Base-by-base conservation (phyloP, 2,888 invertebrate species). In the Homarus gammarus region DNA sequence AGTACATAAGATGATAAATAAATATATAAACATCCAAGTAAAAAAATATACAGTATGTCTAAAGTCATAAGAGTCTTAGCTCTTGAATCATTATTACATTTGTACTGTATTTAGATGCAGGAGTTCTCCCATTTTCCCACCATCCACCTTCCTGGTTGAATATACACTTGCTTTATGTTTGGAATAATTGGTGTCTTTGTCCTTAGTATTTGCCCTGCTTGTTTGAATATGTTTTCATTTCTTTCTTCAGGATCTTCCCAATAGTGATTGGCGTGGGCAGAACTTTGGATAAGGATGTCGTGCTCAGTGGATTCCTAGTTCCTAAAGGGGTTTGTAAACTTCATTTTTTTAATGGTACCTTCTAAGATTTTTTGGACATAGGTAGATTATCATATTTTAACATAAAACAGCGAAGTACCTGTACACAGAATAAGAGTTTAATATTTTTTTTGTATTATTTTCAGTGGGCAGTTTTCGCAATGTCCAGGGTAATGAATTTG, bases 321-420 rank as follows among this genome's bases (percentile, higher is more conserved):
- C 91, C 90, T 8, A 87, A 89, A 75, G 85, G 87, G 78, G 91
- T 91, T 73, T 44, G 89, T 79, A 89, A 56, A 64, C 15, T n/a
- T 5, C n/a, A 38, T 8, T 64, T n/a, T 8, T 44, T 40, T 5
- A 38, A n/a, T 73, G 5, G 0, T 36, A n/a, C 1, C 22, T 18
- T 0, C 18, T n/a, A 38, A 2, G 73, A 0, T n/a, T 22, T 75
- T 1, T 15, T 75, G n/a, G 0, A 44, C 33, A 44, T 38, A 38
- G n/a, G 15, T 38, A 3, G 22, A 44, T 0, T 3, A 27, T 75
- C 0, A 49, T 31, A 44, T 27, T 73, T 10, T 36, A n/a, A 1
- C 36, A 15, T 0, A 18, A 38, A 5, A 3, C 27, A 18, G 72
- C 0, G 1, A 6, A 22, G 36, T 44, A 3, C 22, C n/a, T 31